A percentile compares a stretch with the other conserved stretches of the same genome.
phyloP scores from a whole-genome alignment of 1,140 invertebrate genomes.

The Dryas iulia region DNA sequence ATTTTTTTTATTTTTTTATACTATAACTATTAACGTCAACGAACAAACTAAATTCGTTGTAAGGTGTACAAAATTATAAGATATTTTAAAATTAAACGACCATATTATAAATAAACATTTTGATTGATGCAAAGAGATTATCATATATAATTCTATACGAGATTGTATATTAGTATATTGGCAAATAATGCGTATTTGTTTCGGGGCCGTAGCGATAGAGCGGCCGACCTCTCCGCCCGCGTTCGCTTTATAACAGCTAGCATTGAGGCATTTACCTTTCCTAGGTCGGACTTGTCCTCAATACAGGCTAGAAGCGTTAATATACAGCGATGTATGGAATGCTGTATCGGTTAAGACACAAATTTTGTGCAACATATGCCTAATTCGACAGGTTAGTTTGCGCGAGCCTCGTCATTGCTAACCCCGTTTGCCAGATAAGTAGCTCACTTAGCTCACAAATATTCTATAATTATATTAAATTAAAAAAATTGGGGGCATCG shows the following conservation, averaged over 20 bases:
- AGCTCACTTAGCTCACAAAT: conserved; percentile 20
- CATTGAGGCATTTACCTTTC: conserved; percentile 76
- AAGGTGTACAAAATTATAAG: too few species aligned
- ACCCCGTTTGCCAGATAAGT: conserved; percentile 29
- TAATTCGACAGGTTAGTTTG: conserved; percentile 40
- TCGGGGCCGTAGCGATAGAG: conserved; percentile 61
- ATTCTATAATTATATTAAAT: conserved; percentile 29
- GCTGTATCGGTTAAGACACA: conserved; percentile 62
- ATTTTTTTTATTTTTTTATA: too few species aligned
- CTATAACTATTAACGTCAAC: too few species aligned
- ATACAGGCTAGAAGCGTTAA: conserved; percentile 70
- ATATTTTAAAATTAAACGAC: neutral
- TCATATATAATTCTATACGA: neutral
- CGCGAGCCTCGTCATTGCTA: conserved; percentile 23
- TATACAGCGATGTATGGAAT: conserved; percentile 73
- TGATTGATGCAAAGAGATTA: neutral
- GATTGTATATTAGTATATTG: conserved; percentile 10
- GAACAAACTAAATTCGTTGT: too few species aligned
- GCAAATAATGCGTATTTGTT: conserved; percentile 62
- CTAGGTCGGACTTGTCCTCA: conserved; percentile 74
- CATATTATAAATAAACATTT: too few species aligned
- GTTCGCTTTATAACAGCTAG: conserved; percentile 49
- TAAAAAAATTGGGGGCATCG: too few species aligned
- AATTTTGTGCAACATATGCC: conserved; percentile 69
- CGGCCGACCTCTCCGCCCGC: conserved; percentile 65